These are phyloP conservation scores for Diorhabda elongata DNA, from an alignment of 1,140 invertebrate genomes.

Conservation along the genomic window DNA sequence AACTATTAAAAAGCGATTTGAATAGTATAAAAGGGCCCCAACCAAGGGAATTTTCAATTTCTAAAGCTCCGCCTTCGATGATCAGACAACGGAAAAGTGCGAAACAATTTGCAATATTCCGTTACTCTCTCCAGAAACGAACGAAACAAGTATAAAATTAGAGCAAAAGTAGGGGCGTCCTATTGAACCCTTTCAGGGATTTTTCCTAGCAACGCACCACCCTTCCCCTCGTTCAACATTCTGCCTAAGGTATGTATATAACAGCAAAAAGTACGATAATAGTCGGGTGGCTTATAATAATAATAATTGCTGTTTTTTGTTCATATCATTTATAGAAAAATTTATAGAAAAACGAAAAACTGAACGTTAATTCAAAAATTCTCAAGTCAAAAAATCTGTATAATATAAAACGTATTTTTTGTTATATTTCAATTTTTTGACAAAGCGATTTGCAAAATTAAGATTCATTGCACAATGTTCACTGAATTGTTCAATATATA, in stretches of 20 bases:
- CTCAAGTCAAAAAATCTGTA: too few species aligned
- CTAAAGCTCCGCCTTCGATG: slow-evolving; percentile 10
- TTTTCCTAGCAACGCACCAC: slow-evolving; percentile 14
- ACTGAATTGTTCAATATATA: too few species aligned
- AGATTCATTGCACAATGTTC: too few species aligned
- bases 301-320: too few species aligned
- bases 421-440: too few species aligned
- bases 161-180: slow-evolving; percentile 12
- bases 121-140: slow-evolving; percentile 3
- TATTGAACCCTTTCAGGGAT: slow-evolving; percentile 17
- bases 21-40: not conserved
- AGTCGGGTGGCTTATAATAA: not conserved
- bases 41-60: slow-evolving; percentile 14
- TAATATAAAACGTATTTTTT: too few species aligned
- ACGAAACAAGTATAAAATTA: slow-evolving; percentile 15
- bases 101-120: slow-evolving; percentile 13
- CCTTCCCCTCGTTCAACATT: slow-evolving; percentile 6
- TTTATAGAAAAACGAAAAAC: too few species aligned
- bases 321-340: too few species aligned
- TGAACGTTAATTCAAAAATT: too few species aligned
- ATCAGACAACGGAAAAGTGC: not conserved
- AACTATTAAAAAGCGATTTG: not conserved
- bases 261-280: slow-evolving; percentile 2
- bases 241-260: slow-evolving; percentile 1
- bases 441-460: too few species aligned